These are phyloP conservation scores for Drosophila neocordata DNA, from an alignment of 1,140 invertebrate genomes.

Conservation along the genomic window DNA sequence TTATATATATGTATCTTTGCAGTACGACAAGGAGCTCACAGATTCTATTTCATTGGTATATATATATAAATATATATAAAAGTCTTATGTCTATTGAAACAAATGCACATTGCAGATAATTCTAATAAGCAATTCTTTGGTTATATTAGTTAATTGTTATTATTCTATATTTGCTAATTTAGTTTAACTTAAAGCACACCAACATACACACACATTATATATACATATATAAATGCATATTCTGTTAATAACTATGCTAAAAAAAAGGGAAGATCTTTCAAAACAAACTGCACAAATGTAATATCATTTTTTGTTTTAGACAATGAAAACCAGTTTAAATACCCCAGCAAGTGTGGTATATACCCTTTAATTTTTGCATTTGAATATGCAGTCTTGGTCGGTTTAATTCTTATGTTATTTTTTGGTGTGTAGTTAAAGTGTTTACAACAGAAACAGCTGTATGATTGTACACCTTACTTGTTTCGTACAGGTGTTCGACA, in stretches of 20 bases:
- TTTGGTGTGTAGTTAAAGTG: too few relatives aligned
- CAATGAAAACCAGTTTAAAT: neutral
- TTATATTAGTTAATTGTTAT: constrained; percentile 7
- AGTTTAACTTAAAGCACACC: constrained; percentile 13
- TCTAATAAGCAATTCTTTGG: constrained; percentile 5
- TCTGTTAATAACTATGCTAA: neutral
- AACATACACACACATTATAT: neutral
- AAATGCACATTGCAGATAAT: constrained; percentile 18
- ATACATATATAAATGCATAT: neutral
- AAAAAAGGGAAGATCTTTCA: neutral
- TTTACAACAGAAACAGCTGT: neutral
- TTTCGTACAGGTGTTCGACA: neutral
- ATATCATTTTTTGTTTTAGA: neutral
- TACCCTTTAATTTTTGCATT: neutral
- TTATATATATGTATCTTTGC: constrained; percentile 70
- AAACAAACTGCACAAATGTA: neutral
- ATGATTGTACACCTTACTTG: neutral
- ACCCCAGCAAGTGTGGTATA: neutral
- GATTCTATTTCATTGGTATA: constrained; percentile 83
- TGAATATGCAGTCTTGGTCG: too few relatives aligned
- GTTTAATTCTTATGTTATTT: too few relatives aligned
- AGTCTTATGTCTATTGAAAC: constrained; percentile 24
- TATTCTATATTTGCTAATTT: constrained; percentile 13
- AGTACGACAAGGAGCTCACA: constrained; percentile 83
- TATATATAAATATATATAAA: constrained; percentile 39